Evolutionary conservation across 2,888 invertebrate genomes (phyloP), one percentile per base, ranked within the genome.

Genomic region (Nymphalis c-album): DNA sequence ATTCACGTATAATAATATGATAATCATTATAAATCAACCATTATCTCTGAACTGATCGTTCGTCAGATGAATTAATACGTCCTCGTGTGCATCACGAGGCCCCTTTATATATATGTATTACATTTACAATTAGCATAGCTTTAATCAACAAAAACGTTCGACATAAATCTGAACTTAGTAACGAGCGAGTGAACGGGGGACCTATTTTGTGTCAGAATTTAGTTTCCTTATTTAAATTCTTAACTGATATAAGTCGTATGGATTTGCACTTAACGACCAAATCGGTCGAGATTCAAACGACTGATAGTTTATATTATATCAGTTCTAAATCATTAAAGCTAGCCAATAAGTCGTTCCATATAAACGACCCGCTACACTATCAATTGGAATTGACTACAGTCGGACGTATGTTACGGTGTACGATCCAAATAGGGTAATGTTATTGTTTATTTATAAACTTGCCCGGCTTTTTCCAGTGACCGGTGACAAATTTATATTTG

Each of bases 401-500:
- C 53, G 26, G 53, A 88, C 79, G 82, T 85, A 90, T 88, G 88
- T 87, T 86, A 88, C 87, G 83, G 85, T 82, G 81, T 76, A 73
- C 82, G 69, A 68, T 73, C 89, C 89, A 84, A 85, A 85, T 85
- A 88, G 76, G 88, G 88, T 72, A 55, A 76, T 80, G 81, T 86
- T 90, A 90, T 91, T 91, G 87, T 91, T 92, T 92, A 92, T 92
- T 91, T 91, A 91, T 91, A 91, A 91, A 87, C 81, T 83, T 77
- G 81, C 80, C 79, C 75, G 77, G 80, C 84, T 87, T 88, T 90
- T 90, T 86, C 87, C 85, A 84, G 80, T 83, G 78, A 78, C 80
- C 86, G 80, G 84, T 91, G 91, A 91, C 91, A 91, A 91, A 92
- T 91, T 90, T 92, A 91, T 91, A 91, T 90, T 90, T 87, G 88